These are phyloP conservation scores for Ophion slaviceki DNA, from an alignment of 2,888 invertebrate genomes.

Conservation along the genomic window DNA sequence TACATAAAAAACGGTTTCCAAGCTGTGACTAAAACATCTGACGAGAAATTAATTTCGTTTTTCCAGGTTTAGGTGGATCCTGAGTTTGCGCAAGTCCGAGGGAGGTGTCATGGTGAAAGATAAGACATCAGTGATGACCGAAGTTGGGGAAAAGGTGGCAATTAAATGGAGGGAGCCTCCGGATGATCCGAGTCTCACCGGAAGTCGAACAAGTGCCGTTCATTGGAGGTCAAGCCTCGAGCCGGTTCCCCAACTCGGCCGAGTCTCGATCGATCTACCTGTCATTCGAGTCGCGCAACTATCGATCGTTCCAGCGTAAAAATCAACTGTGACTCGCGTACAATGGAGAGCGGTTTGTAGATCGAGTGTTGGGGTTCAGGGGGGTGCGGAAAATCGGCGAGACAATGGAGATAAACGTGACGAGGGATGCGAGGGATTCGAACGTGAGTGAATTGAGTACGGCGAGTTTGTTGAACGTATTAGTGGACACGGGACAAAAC, in stretches of 20 bases:
- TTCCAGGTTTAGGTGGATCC: background rate
- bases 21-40: too few species aligned
- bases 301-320: too few species aligned
- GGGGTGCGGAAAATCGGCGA: background rate
- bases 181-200: slow-evolving; percentile 15
- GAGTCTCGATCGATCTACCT: background rate
- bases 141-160: slow-evolving; percentile 1
- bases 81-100: background rate
- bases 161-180: slow-evolving; percentile 25
- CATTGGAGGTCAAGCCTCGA: background rate
- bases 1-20: too few species aligned
- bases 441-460: slow-evolving; percentile 51
- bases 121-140: background rate
- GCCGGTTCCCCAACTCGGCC: background rate
- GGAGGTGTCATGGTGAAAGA: slow-evolving; percentile 10
- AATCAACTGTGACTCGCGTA: background rate
- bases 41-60: background rate
- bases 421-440: slow-evolving; percentile 37
- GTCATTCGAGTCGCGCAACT: too few species aligned
- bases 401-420: slow-evolving; percentile 22
- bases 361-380: background rate
- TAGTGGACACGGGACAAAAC: slow-evolving; percentile 74
- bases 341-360: background rate
- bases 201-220: slow-evolving; percentile 16
- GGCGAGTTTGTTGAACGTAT: slow-evolving; percentile 66